Percentiles rank a stretch among this genome's conserved stretches.
Evolutionary conservation across 2,797 vertebrate species (phyloP).

Genomic region (Gambusia yucatana): DNA sequence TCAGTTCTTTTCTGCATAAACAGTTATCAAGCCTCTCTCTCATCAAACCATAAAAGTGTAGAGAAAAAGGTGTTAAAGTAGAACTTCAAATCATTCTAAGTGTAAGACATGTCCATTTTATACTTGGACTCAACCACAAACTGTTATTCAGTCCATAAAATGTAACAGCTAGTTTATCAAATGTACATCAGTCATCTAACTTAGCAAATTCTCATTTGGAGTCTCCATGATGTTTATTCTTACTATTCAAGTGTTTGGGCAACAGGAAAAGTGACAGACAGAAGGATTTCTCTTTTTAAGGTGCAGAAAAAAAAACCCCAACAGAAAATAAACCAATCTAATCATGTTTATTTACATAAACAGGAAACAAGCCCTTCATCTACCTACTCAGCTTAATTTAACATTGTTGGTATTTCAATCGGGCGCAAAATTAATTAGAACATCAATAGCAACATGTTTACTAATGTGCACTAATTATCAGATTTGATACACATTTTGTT

Average conservation of each 20-base stretch:
- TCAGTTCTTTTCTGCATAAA: neutral
- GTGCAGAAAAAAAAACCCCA: too few species aligned
- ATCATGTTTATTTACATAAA: neutral
- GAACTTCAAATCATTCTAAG: too few species aligned
- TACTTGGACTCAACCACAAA: neutral
- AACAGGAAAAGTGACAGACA: neutral
- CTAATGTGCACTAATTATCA: neutral
- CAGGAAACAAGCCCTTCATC: neutral
- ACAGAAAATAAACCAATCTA: neutral
- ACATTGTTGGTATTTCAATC: neutral
- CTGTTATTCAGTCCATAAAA: neutral
- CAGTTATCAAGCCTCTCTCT: neutral
- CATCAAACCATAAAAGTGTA: neutral
- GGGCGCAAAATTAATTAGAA: neutral
- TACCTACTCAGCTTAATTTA: neutral
- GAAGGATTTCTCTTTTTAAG: neutral
- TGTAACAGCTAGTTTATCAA: neutral
- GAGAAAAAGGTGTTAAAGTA: neutral
- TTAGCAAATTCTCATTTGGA: neutral
- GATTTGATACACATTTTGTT: conserved; percentile 6
- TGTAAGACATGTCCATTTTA: neutral
- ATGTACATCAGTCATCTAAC: neutral
- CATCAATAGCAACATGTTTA: neutral
- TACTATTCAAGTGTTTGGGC: neutral
- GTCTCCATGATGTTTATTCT: neutral